Evolutionary conservation across 2,888 invertebrate species (phyloP).

Genomic region (Carpatolechia fugitivella): DNA sequence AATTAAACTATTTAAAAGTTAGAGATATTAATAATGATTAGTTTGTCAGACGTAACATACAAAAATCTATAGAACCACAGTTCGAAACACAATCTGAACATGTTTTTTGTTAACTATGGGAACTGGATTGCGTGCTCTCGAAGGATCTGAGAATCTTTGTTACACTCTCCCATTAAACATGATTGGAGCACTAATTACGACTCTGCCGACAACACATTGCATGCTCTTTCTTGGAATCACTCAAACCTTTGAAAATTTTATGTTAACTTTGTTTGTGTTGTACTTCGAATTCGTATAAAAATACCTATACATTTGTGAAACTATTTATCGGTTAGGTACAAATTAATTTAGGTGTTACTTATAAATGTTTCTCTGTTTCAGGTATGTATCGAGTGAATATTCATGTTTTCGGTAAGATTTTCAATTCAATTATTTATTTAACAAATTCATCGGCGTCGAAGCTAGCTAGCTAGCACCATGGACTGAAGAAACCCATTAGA

Average conservation of each 20-base stretch:
- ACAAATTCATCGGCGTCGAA: too few relatives aligned
- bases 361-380: not conserved
- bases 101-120: constrained; percentile 31
- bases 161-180: constrained; percentile 30
- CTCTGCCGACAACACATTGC: constrained; percentile 38
- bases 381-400: too few relatives aligned
- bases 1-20: too few relatives aligned
- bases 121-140: constrained; percentile 47
- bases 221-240: constrained; percentile 33
- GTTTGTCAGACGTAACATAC: not conserved
- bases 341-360: too few relatives aligned
- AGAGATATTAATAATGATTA: too few relatives aligned
- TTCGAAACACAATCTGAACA: not conserved
- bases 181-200: constrained; percentile 39
- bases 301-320: not conserved
- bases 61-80: too few relatives aligned
- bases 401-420: too few relatives aligned
- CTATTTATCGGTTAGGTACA: not conserved
- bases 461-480: too few relatives aligned
- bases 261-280: too few relatives aligned
- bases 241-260: not conserved
- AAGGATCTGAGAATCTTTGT: constrained; percentile 39
- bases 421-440: too few relatives aligned
- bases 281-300: not conserved
- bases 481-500: too few relatives aligned